Base-by-base conservation (phyloP, 2,113 vertebrate genomes). In the Cathartes aura region DNA sequence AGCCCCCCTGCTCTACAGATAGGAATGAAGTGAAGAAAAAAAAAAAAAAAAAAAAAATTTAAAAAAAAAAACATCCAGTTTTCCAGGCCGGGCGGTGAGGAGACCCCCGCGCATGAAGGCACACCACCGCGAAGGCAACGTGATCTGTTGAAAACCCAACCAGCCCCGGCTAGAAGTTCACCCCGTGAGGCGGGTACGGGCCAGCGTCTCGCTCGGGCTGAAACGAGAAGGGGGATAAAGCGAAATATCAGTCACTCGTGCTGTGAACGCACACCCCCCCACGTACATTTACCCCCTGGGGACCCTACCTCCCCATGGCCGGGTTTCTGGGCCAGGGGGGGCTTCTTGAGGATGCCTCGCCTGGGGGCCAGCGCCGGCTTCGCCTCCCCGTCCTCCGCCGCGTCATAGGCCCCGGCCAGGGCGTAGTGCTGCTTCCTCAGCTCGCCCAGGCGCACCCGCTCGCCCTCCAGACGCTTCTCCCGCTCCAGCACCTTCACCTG, bases 401-500 rank as follows among this genome's bases (percentile, higher is more conserved):
- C 4, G 3, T 97, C 97, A 5, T 70, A 74, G 7, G 43, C 94
- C 2, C 99, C 99, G 0, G 99, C 99, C 97, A 99, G 82, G 3
- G 84, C 97, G 2, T 99, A 99, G 96, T 99, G 99, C 95, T 99
- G 99, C 98, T 98, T 99, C 86, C 99, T 98, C 73, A 99, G 98
- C 92, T 99, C 99, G 1, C 99, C 99, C 20, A 99, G 98, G 26
- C 99, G 99, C 60, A 99, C 87, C 1, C 99, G 98, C 97, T 99
- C 99, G 0, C 98, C 99, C 75, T 98, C 99, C 98, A 99, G 96
- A 1, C 97, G 97, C 89, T 97, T 98, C 97, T 99, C 99, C 95
- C 99, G 97, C 95, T 99, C 99, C 86, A 99, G 97, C 52, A 99
- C 99, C 78, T 99, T 99, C 92, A 99, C 99, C 99, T 99, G 98